Conservation (phyloP, 1,140 invertebrate genomes). For the Leptopilina boulardi region DNA sequence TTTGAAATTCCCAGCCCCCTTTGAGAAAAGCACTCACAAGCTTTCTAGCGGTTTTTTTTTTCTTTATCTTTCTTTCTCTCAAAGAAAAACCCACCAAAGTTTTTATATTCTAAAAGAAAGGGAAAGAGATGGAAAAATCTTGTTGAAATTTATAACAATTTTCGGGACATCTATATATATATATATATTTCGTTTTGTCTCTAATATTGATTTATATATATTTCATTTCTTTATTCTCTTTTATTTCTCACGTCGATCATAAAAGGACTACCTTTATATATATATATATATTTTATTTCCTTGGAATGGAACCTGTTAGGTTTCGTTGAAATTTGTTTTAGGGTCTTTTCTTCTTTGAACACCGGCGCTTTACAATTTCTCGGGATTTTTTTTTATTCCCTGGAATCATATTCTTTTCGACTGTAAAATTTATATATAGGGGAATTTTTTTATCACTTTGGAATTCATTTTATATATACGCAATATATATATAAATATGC, state of each 20-base stretch:
- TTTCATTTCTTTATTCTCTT: conserved; percentile 34
- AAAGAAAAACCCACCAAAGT: conserved; percentile 25
- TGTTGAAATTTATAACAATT: background rate
- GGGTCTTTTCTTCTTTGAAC: conserved; percentile 9
- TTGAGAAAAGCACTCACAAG: conserved; percentile 42
- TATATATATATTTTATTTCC: too few relatives aligned
- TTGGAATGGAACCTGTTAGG: background rate
- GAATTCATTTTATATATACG: too few relatives aligned
- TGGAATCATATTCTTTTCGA: background rate
- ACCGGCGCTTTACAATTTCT: background rate
- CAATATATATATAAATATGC: too few relatives aligned
- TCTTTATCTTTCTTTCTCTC: conserved; percentile 33
- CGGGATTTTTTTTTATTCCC: background rate
- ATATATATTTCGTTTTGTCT: too few relatives aligned
- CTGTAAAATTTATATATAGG: background rate
- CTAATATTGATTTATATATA: conserved; percentile 35
- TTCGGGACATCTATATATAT: background rate
- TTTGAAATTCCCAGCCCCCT: conserved; percentile 13
- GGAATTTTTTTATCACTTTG: background rate
- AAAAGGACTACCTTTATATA: too few relatives aligned
- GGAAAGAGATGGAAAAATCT: background rate
- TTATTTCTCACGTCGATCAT: conserved; percentile 1
- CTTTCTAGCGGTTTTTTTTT: background rate
- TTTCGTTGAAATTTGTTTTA: conserved; percentile 6
- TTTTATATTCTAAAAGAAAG: background rate